Percentiles rank a stretch among this genome's conserved stretches.
phyloP scores from a whole-genome alignment of 2,113 vertebrate species.

The Patagioenas fasciata region DNA sequence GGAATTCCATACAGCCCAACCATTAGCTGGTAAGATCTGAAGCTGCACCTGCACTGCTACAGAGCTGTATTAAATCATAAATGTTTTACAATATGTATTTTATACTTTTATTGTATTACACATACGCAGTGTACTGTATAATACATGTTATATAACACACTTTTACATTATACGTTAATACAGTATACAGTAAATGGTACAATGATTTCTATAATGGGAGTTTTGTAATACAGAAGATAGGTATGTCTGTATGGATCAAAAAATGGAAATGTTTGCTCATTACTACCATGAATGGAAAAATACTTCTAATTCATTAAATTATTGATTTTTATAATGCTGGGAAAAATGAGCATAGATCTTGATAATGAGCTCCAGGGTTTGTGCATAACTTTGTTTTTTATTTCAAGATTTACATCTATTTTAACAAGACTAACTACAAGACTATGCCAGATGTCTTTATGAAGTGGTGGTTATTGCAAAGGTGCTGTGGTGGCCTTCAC shows the following conservation, averaged over 20 bases:
- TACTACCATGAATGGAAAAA: conserved; percentile 1
- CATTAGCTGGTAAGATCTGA: neutral
- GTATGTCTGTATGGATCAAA: neutral
- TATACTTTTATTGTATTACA: neutral
- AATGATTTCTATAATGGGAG: neutral
- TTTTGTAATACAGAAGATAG: neutral
- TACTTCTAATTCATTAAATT: neutral
- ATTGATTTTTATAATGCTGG: neutral
- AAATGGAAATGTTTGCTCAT: neutral
- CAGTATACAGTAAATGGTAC: neutral
- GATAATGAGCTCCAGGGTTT: neutral
- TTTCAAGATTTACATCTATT: neutral
- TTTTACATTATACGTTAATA: neutral
- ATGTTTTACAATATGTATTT: neutral
- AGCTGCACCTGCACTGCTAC: neutral
- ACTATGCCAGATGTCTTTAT: neutral
- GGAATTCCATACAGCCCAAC: neutral
- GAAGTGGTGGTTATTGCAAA: neutral
- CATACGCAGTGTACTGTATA: neutral
- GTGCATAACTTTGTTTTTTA: neutral
- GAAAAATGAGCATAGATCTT: neutral
- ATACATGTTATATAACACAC: neutral
- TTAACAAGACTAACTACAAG: neutral
- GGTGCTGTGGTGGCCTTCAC: neutral
- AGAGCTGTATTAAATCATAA: neutral